Conservation (phyloP, 2,888 invertebrate species). For the Tupiocoris notatus region DNA sequence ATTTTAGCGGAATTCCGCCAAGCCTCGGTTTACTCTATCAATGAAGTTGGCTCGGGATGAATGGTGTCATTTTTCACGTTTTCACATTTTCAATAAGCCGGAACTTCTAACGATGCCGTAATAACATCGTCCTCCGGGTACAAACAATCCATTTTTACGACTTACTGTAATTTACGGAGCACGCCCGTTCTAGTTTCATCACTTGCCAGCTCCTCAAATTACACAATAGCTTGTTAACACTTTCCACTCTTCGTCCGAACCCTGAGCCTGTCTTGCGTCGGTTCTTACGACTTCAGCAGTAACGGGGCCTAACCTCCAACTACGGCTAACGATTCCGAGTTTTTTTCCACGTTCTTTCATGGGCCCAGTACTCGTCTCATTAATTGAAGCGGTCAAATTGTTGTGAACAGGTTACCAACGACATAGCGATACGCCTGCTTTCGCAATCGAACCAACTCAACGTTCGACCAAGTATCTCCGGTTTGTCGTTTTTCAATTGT, state of each 20-base stretch:
- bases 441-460: slow-evolving; percentile 17
- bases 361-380: slow-evolving; percentile 24
- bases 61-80: not conserved
- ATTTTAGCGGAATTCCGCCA: not conserved
- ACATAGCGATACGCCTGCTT: slow-evolving; percentile 13
- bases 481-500: slow-evolving; percentile 10
- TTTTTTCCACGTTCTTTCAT: not conserved
- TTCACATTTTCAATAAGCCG: not conserved
- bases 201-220: slow-evolving; percentile 4
- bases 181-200: slow-evolving; percentile 16
- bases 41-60: not conserved
- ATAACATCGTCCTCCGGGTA: not conserved
- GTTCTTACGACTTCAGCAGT: not conserved
- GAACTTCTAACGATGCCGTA: not conserved
- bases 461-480: not conserved
- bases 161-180: not conserved
- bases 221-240: slow-evolving; percentile 31
- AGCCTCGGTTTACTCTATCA: not conserved
- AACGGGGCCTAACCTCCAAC: slow-evolving; percentile 3
- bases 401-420: slow-evolving; percentile 10
- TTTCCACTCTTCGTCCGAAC: not conserved
- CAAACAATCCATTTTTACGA: slow-evolving; percentile 14
- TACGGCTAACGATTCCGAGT: slow-evolving; percentile 32
- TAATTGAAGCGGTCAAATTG: slow-evolving; percentile 31
- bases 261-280: not conserved